Evolutionary conservation across 2,113 vertebrate genomes (phyloP), one percentile per base, ranked within the genome.

Genomic region (Aepyceros melampus): DNA sequence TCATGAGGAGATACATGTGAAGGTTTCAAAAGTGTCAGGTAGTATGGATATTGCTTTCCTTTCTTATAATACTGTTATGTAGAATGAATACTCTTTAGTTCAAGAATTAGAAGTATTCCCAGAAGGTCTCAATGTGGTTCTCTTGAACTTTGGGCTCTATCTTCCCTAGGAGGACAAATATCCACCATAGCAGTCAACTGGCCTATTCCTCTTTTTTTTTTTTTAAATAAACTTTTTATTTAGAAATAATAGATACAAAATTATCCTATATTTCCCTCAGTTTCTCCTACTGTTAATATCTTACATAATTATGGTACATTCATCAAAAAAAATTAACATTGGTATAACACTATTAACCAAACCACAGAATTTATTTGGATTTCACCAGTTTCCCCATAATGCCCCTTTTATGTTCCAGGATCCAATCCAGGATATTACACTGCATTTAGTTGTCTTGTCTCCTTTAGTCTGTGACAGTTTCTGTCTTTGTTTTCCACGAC

Each of bases 291-390:
- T 62, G 47, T 64, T 67, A 91, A 81, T 10, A 85, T 17, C 25
- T 93, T 78, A 43, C 12, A 27, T 49, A 88, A 97, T 64, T 49
- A 36, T 21, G 47, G n/a, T 51, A 58, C 23, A 91, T 64, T 64
- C 67, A 74, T 74, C 21, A 95, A 87, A 87, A 93, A 91, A 95
- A 87, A 95, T 71, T 83, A 93, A 94, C 49, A 51, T 6, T 92
- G 81, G 27, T 29, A 86, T 9, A 83, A 82, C 8, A 36, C 43
- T 60, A 91, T 4, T 84, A 81, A 95, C 15, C n/a, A 91, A 97
- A 60, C 43, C 36, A 92, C 2, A 87, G 49, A 86, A 40, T 89
- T 89, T 51, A 89, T 86, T 15, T 96, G 40, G 31, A 91, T 31
- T 76, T 94, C 11, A 89, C 56, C n/a, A 47, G 31, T 33, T 91